phyloP scores from a whole-genome alignment of 2,888 invertebrate genomes.

The Tetranychus piercei region DNA sequence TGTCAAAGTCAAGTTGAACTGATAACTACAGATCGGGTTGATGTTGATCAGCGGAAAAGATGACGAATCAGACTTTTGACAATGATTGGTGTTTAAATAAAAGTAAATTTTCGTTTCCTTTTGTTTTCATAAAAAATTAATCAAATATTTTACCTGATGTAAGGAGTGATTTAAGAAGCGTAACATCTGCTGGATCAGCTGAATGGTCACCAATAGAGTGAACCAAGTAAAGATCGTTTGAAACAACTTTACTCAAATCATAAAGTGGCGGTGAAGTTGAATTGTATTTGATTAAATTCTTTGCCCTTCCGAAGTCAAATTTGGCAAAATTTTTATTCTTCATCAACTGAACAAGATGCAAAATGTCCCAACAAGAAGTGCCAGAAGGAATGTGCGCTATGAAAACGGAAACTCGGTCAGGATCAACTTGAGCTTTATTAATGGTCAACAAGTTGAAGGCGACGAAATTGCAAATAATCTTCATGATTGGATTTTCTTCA shows the following conservation, averaged over 20 bases:
- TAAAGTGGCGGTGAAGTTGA: constrained; percentile 25
- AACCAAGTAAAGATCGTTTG: not conserved
- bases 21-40: too few relatives aligned
- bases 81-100: too few relatives aligned
- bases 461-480: not conserved
- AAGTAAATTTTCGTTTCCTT: too few relatives aligned
- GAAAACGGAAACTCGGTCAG: constrained; percentile 1
- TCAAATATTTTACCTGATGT: not conserved
- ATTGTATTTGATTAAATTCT: constrained; percentile 13
- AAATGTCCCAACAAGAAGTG: not conserved
- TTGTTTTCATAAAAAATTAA: too few relatives aligned
- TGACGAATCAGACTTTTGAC: too few relatives aligned
- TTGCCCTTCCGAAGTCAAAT: constrained; percentile 15
- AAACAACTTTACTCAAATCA: not conserved
- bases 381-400: not conserved
- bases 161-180: not conserved
- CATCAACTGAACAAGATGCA: not conserved
- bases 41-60: too few relatives aligned
- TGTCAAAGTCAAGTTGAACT: too few relatives aligned
- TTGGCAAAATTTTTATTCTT: constrained; percentile 7
- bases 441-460: not conserved
- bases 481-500: not conserved
- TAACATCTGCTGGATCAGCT: not conserved
- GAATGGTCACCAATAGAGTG: not conserved
- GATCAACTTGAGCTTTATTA: not conserved